phyloP scores from a whole-genome alignment of 2,888 invertebrate genomes.

The Eremobia ochroleuca region DNA sequence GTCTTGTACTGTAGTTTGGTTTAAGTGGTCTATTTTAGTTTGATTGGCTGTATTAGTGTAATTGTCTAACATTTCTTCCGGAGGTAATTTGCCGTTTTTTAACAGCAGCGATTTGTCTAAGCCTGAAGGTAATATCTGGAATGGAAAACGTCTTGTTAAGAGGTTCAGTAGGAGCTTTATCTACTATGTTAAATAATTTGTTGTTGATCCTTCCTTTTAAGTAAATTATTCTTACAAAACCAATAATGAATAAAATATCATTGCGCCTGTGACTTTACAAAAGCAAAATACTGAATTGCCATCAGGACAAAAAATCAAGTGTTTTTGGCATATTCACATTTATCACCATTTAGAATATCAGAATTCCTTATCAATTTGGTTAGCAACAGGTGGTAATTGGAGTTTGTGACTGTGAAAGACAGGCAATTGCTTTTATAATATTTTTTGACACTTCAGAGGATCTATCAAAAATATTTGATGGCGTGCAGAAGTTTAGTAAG shows the following conservation, averaged over 20 bases:
- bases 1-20: slow-evolving; percentile 80
- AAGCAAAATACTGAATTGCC: background rate
- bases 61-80: slow-evolving; percentile 81
- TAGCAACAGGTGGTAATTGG: slow-evolving; percentile 57
- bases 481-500: slow-evolving; percentile 13
- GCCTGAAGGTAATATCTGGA: slow-evolving; percentile 84
- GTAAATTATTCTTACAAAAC: background rate
- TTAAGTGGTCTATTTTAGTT: slow-evolving; percentile 75
- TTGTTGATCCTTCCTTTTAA: background rate
- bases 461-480: slow-evolving; percentile 30
- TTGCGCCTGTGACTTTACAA: background rate
- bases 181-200: background rate
- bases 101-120: slow-evolving; percentile 84
- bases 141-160: slow-evolving; percentile 59
- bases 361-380: slow-evolving; percentile 32
- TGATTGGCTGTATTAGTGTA: slow-evolving; percentile 73
- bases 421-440: slow-evolving; percentile 51
- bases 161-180: background rate
- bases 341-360: background rate
- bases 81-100: slow-evolving; percentile 86
- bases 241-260: background rate
- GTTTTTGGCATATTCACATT: background rate
- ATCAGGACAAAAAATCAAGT: background rate
- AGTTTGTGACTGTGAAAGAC: slow-evolving; percentile 43
- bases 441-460: slow-evolving; percentile 29